These are phyloP conservation scores for Drosophila pullipes DNA, from an alignment of 2,888 invertebrate genomes.

Conservation along the genomic window DNA sequence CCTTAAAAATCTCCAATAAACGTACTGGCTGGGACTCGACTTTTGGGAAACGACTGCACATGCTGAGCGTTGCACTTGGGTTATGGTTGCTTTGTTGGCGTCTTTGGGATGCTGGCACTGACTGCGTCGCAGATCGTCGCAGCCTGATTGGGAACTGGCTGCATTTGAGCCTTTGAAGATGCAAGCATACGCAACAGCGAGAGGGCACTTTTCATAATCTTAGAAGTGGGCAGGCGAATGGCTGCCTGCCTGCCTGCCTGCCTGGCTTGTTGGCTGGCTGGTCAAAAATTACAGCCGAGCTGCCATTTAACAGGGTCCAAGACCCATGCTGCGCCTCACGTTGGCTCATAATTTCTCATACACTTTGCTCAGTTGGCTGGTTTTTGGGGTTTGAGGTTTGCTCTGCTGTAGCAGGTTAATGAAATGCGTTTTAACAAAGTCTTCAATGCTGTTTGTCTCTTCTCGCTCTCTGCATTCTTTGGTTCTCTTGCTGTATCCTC, in stretches of 20 bases:
- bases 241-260: constrained; percentile 3
- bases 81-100: constrained; percentile 41
- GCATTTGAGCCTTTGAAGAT: constrained; percentile 70
- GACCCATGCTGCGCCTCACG: constrained; percentile 70
- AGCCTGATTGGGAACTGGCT: constrained; percentile 67
- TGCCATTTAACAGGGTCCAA: constrained; percentile 18
- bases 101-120: constrained; percentile 28
- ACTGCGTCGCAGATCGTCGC: constrained; percentile 60
- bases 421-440: constrained; percentile 81
- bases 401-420: constrained; percentile 73
- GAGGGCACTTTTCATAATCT: constrained; percentile 78
- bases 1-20: constrained; percentile 53
- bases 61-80: constrained; percentile 75
- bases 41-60: constrained; percentile 61
- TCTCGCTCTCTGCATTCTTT: constrained; percentile 19
- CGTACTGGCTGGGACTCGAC: constrained; percentile 32
- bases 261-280: not conserved
- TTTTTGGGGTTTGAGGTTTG: not conserved
- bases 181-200: constrained; percentile 64
- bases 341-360: constrained; percentile 68
- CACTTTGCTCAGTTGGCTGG: constrained; percentile 12
- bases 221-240: constrained; percentile 54
- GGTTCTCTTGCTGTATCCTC: constrained; percentile 32
- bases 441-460: constrained; percentile 64
- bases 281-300: constrained; percentile 60